These are phyloP conservation scores for Saccopteryx bilineata DNA, from an alignment of 2,113 vertebrate species.

Conservation along the genomic window DNA sequence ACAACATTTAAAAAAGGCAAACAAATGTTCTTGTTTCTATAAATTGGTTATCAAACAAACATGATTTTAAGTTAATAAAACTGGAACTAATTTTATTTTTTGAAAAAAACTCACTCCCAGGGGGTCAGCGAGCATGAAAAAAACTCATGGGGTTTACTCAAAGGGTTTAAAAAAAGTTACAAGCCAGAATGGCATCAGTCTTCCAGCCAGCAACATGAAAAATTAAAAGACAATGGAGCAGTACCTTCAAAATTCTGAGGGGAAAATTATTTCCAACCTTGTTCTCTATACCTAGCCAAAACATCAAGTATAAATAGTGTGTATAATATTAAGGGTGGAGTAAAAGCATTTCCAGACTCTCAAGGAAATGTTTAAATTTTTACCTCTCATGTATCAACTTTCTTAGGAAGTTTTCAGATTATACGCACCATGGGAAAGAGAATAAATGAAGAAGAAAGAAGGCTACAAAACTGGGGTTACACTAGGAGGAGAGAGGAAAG, in stretches of 20 bases:
- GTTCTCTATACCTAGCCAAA: slow-evolving; percentile 25
- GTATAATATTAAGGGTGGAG: neutral
- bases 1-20: too few relatives aligned
- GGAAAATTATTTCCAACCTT: neutral
- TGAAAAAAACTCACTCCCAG: too few relatives aligned
- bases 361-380: slow-evolving; percentile 19
- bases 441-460: neutral
- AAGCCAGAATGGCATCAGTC: neutral
- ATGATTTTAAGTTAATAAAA: too few relatives aligned
- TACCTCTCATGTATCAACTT: neutral
- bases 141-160: too few relatives aligned
- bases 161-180: too few relatives aligned
- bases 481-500: neutral
- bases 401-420: slow-evolving; percentile 33
- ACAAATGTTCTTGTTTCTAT: too few relatives aligned
- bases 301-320: neutral
- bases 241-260: slow-evolving; percentile 9
- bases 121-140: too few relatives aligned
- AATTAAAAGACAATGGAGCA: slow-evolving; percentile 17
- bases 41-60: too few relatives aligned
- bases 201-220: slow-evolving; percentile 9
- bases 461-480: neutral
- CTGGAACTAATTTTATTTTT: too few relatives aligned
- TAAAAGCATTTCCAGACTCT: slow-evolving; percentile 17
- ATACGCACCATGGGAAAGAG: neutral